Percentiles rank a stretch among this genome's conserved stretches.
These are phyloP conservation scores for Hemiprocne comata DNA, from an alignment of 2,113 vertebrate species.

Conservation along the genomic window DNA sequence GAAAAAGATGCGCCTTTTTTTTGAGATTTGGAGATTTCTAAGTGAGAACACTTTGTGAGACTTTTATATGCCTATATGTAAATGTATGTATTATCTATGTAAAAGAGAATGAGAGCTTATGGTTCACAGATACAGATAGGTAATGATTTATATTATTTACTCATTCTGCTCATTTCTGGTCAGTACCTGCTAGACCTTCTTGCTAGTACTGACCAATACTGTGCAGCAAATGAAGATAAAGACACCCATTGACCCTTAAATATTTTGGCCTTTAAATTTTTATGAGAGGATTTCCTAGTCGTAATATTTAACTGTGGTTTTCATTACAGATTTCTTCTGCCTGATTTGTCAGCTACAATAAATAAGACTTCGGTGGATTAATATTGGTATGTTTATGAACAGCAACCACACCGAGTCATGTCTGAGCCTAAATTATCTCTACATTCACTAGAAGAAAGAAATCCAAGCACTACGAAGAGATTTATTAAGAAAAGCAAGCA, in stretches of 20 bases:
- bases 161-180: not conserved
- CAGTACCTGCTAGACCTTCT: not conserved
- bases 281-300: not conserved
- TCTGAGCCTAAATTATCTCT: not conserved
- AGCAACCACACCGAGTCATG: not conserved
- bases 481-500: not conserved
- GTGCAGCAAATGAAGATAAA: not conserved
- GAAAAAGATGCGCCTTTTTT: not conserved
- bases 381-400: not conserved
- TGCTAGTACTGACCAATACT: not conserved
- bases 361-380: slow-evolving; percentile 5
- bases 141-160: not conserved
- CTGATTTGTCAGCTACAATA: not conserved
- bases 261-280: slow-evolving; percentile 16
- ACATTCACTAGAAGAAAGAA: not conserved
- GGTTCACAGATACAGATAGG: not conserved
- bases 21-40: not conserved
- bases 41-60: not conserved
- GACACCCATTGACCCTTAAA: not conserved
- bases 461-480: not conserved
- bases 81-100: not conserved
- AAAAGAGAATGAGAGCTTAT: not conserved
- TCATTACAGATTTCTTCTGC: not conserved
- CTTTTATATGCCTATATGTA: not conserved
- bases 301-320: slow-evolving; percentile 21